Conservation (phyloP, 2,888 invertebrate genomes). For the Exocentrus adspersus region DNA sequence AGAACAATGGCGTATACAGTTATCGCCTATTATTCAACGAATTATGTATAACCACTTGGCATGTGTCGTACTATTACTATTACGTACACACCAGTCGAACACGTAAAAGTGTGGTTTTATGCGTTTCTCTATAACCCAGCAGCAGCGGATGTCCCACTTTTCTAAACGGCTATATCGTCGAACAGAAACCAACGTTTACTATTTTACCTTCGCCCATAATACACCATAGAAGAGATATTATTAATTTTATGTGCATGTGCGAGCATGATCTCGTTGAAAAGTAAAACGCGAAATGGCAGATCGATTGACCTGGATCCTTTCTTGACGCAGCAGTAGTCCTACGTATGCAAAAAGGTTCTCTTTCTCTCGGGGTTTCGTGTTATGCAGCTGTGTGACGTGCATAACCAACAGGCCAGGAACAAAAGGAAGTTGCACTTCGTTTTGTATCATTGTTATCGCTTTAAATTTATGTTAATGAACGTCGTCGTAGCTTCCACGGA, state of each 20-base stretch:
- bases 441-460: background rate
- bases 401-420: background rate
- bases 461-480: background rate
- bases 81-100: background rate
- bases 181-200: conserved; percentile 28
- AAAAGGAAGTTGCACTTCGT: conserved; percentile 7
- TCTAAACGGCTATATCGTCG: conserved; percentile 44
- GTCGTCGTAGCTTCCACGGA: background rate
- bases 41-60: background rate
- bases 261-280: conserved; percentile 33
- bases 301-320: conserved; percentile 20
- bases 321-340: background rate
- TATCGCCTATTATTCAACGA: conserved; percentile 9
- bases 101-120: conserved; percentile 13
- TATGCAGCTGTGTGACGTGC: conserved; percentile 10
- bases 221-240: background rate
- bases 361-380: background rate
- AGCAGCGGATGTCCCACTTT: conserved; percentile 52
- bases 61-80: conserved; percentile 10
- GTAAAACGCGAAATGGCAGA: conserved; percentile 27
- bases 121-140: conserved; percentile 29
- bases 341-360: conserved; percentile 8
- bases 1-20: background rate
- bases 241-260: conserved; percentile 16
- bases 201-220: conserved; percentile 8